Evolutionary conservation across 2,888 invertebrate species (phyloP).

Genomic region (Leucophenga maculata): DNA sequence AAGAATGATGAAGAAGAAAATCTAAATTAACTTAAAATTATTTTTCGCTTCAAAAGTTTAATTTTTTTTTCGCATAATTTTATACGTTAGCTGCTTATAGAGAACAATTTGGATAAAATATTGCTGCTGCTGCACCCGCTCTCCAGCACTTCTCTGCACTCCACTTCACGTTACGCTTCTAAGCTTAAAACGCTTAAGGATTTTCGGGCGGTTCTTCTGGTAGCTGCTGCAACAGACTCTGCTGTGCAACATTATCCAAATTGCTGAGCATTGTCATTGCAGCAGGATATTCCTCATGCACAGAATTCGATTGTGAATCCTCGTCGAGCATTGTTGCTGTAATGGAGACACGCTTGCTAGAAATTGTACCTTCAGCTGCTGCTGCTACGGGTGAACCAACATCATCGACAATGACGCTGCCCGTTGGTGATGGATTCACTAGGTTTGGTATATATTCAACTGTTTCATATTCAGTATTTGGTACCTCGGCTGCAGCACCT

Average conservation of each 20-base stretch:
- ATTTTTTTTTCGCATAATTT: not conserved
- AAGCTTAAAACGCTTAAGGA: conserved; percentile 51
- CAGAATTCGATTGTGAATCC: conserved; percentile 69
- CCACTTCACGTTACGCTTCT: conserved; percentile 15
- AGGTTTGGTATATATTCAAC: conserved; percentile 67
- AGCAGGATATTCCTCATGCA: conserved; percentile 68
- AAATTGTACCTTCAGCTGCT: not conserved
- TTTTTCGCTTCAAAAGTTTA: not conserved
- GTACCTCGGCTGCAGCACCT: conserved; percentile 50
- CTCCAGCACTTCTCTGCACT: conserved; percentile 21
- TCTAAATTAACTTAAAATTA: not conserved
- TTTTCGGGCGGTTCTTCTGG: conserved; percentile 72
- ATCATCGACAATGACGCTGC: no score
- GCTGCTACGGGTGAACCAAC: conserved; percentile 29
- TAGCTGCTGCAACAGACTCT: conserved; percentile 62
- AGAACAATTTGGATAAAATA: conserved; percentile 36
- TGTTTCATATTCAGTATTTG: conserved; percentile 68
- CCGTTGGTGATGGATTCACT: conserved; percentile 46
- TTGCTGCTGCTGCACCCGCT: conserved; percentile 35
- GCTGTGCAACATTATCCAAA: conserved; percentile 62
- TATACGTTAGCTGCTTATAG: conserved; percentile 9
- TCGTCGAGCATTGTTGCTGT: conserved; percentile 60
- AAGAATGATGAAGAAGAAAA: not conserved
- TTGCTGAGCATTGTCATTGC: conserved; percentile 42
- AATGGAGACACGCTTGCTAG: conserved; percentile 31